These are phyloP conservation scores for Acleris laterana DNA, from an alignment of 2,888 invertebrate genomes.

Conservation along the genomic window DNA sequence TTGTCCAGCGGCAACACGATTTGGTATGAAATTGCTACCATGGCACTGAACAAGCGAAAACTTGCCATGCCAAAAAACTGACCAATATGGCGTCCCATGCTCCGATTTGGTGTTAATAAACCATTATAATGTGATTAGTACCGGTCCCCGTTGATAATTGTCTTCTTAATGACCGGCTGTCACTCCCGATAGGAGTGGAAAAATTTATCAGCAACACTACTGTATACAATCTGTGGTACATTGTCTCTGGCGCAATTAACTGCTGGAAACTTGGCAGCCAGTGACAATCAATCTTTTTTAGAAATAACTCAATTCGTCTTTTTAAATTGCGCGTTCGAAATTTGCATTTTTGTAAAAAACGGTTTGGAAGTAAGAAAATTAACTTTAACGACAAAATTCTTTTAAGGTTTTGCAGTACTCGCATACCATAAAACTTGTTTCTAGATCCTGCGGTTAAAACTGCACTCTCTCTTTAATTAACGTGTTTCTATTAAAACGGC, in stretches of 20 bases:
- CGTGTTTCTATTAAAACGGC: slow-evolving; percentile 16
- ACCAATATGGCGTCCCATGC: slow-evolving; percentile 44
- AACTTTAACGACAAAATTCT: not conserved
- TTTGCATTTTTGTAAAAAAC: not conserved
- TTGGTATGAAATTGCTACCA: slow-evolving; percentile 8
- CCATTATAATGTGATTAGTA: slow-evolving; percentile 41
- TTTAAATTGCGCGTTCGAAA: slow-evolving; percentile 1
- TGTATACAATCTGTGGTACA: slow-evolving; percentile 14
- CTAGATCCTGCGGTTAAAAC: slow-evolving; percentile 21
- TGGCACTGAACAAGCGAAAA: slow-evolving; percentile 15
- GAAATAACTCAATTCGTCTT: slow-evolving; percentile 26
- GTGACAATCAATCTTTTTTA: slow-evolving; percentile 26
- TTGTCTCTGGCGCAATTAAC: slow-evolving; percentile 22
- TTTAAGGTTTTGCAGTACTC: slow-evolving; percentile 19
- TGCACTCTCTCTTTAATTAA: slow-evolving; percentile 30
- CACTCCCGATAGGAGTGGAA: slow-evolving; percentile 25
- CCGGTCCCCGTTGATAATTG: slow-evolving; percentile 26
- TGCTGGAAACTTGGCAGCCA: slow-evolving; percentile 28
- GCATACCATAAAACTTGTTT: slow-evolving; percentile 27
- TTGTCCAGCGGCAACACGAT: not conserved
- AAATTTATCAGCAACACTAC: slow-evolving; percentile 9
- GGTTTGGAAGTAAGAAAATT: not conserved
- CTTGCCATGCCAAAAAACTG: slow-evolving; percentile 40
- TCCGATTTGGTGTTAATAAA: slow-evolving; percentile 46
- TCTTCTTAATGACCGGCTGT: slow-evolving; percentile 21